Evolutionary conservation across 2,888 invertebrate genomes (phyloP).

Genomic region (Physocephala rufipes): DNA sequence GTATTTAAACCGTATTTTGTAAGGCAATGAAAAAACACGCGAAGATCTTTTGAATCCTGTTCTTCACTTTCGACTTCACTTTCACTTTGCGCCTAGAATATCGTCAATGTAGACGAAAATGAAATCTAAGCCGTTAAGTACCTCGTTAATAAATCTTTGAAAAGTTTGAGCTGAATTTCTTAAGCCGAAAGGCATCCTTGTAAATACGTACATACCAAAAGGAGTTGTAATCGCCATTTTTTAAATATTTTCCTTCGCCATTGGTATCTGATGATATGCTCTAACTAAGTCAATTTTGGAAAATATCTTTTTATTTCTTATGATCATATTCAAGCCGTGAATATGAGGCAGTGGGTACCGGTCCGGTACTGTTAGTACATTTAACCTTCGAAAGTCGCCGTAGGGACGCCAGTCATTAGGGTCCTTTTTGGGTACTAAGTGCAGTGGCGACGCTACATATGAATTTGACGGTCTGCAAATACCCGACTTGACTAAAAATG

Average conservation of each 20-base stretch:
- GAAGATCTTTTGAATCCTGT: no score
- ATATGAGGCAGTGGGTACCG: slow-evolving; percentile 24
- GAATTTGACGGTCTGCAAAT: slow-evolving; percentile 14
- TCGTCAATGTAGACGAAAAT: slow-evolving; percentile 34
- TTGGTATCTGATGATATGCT: neutral
- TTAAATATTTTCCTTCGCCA: no score
- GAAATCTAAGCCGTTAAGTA: slow-evolving; percentile 20
- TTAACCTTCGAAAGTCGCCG: slow-evolving; percentile 18
- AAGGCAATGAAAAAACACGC: neutral
- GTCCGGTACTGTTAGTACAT: slow-evolving; percentile 1
- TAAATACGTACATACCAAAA: no score
- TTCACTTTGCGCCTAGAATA: slow-evolving; percentile 13
- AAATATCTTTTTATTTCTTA: neutral
- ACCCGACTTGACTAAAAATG: slow-evolving; percentile 1
- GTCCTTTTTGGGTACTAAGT: slow-evolving; percentile 24
- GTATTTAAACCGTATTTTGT: slow-evolving; percentile 14
- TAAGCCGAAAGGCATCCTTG: no score
- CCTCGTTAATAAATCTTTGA: slow-evolving; percentile 26
- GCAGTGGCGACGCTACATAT: slow-evolving; percentile 14
- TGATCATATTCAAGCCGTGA: slow-evolving; percentile 7
- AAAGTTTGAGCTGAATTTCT: no score
- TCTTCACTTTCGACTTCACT: no score
- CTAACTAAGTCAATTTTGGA: neutral
- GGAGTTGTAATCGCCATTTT: no score
- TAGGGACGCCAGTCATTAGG: slow-evolving; percentile 32